Conservation (phyloP, 2,113 vertebrate species). For the Scartelaos histophorus region DNA sequence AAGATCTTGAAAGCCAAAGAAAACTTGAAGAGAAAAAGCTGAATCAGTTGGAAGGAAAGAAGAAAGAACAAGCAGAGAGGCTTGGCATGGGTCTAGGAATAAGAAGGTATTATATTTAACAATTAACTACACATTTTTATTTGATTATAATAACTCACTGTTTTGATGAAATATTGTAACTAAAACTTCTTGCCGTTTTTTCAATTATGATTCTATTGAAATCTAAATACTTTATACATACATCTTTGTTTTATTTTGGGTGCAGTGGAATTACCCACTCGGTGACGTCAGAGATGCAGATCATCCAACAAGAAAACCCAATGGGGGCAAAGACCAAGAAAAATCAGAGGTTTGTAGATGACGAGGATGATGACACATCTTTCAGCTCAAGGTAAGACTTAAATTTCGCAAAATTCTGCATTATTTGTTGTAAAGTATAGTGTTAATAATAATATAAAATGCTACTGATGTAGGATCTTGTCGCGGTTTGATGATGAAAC, state of each 20-base stretch:
- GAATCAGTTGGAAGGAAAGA: conserved; percentile 78
- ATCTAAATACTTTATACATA: not conserved
- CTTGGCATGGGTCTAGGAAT: conserved; percentile 90
- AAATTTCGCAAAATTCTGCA: not conserved
- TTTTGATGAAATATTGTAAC: not conserved
- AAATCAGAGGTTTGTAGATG: conserved; percentile 76
- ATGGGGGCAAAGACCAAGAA: conserved; percentile 68
- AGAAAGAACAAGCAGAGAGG: conserved; percentile 85
- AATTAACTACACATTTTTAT: not conserved
- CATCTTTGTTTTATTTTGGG: not conserved
- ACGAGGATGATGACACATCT: conserved; percentile 75
- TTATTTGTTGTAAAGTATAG: not conserved
- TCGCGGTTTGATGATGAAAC: conserved; percentile 82
- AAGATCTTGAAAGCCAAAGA: conserved; percentile 86
- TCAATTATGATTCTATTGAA: not conserved
- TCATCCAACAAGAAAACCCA: conserved; percentile 90
- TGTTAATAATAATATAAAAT: not conserved
- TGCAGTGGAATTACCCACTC: conserved; percentile 93
- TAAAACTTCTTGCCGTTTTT: not conserved
- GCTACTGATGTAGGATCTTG: conserved; percentile 27
- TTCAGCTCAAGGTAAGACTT: conserved; percentile 75
- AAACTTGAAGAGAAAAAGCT: conserved; percentile 80
- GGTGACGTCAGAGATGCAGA: conserved; percentile 89
- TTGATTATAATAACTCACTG: not conserved
- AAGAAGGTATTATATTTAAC: conserved; percentile 54